phyloP scores from a whole-genome alignment of 2,113 vertebrate species.

The Myotis brandtii region DNA sequence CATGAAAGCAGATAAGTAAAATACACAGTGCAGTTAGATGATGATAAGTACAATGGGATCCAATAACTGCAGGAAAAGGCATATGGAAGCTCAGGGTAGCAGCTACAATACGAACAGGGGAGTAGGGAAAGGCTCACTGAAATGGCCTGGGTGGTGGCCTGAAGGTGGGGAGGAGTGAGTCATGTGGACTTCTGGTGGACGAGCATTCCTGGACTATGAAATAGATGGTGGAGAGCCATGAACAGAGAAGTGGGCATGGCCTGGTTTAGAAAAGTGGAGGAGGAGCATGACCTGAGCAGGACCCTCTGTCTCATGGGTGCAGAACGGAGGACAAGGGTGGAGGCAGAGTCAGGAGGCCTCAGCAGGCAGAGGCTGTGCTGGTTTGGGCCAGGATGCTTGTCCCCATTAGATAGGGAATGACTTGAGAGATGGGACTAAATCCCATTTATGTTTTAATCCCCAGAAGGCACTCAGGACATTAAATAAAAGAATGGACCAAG shows the following conservation, averaged over 20 bases:
- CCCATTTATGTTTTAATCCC: background rate
- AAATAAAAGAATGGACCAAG: background rate
- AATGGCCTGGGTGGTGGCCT: background rate
- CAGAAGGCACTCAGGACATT: background rate
- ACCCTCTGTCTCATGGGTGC: too few relatives aligned
- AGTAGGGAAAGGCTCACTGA: background rate
- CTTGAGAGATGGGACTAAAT: background rate
- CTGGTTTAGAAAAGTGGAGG: background rate
- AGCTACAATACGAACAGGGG: background rate
- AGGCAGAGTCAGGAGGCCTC: background rate
- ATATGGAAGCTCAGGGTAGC: background rate
- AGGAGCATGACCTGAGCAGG: background rate
- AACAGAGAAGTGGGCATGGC: background rate
- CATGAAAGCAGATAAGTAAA: background rate
- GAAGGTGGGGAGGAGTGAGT: background rate
- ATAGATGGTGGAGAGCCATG: background rate
- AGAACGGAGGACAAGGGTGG: background rate
- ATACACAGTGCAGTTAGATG: background rate
- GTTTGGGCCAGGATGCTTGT: background rate
- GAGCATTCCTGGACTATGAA: background rate
- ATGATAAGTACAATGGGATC: background rate
- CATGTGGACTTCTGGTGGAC: accelerated
- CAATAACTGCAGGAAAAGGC: background rate
- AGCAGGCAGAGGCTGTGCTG: background rate
- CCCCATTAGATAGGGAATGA: background rate